Evolutionary conservation across 2,888 invertebrate genomes (phyloP).

Genomic region (Apodemia hepburni): DNA sequence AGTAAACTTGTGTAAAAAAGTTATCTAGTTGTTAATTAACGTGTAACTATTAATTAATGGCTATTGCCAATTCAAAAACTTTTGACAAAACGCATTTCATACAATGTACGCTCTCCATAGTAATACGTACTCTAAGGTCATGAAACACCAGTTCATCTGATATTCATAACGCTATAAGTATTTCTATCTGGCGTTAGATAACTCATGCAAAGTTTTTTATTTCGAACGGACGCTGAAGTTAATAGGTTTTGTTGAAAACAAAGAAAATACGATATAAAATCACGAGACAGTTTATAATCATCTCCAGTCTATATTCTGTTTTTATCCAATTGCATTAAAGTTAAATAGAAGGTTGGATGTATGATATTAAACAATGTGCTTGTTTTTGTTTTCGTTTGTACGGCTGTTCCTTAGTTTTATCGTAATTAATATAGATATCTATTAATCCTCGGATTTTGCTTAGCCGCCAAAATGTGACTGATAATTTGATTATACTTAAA

Average conservation of each 20-base stretch:
- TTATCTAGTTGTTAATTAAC: no score
- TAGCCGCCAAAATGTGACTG: no score
- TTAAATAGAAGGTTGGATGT: not conserved
- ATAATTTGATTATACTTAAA: no score
- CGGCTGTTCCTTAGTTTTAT: no score
- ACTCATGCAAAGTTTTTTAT: constrained; percentile 40
- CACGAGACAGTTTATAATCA: not conserved
- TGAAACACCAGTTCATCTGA: constrained; percentile 45
- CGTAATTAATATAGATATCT: no score
- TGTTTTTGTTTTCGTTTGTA: not conserved
- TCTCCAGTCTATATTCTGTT: not conserved
- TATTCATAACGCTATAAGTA: constrained; percentile 55
- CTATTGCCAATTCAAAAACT: no score
- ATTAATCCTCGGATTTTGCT: no score
- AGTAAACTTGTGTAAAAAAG: no score
- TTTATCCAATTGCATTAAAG: not conserved
- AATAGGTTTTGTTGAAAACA: constrained; percentile 22
- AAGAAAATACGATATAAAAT: constrained; percentile 23
- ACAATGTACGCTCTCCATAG: not conserved
- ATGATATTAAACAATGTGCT: not conserved
- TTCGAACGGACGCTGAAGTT: constrained; percentile 21
- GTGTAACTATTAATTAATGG: no score
- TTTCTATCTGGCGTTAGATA: constrained; percentile 44
- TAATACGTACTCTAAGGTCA: not conserved
- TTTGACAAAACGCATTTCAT: no score